A percentile compares a stretch with the other conserved stretches of the same genome.
These are phyloP conservation scores for Euspilapteryx auroguttella DNA, from an alignment of 2,888 invertebrate species.

Conservation along the genomic window DNA sequence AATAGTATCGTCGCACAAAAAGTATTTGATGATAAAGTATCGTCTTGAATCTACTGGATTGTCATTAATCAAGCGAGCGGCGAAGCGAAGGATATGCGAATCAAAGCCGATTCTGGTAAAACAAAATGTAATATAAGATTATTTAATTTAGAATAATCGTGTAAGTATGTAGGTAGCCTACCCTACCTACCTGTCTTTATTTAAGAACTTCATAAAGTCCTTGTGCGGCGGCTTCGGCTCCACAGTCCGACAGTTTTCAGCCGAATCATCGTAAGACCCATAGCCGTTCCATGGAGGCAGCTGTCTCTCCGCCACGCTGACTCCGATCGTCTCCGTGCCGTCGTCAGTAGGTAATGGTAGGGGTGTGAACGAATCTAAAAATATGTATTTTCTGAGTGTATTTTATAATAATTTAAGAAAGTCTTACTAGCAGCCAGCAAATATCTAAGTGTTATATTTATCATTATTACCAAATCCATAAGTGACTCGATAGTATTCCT, in stretches of 20 bases:
- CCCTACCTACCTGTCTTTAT: constrained; percentile 73
- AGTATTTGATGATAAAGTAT: constrained; percentile 80
- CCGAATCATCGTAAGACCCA: constrained; percentile 87
- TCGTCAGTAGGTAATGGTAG: constrained; percentile 44
- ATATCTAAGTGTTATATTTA: background rate
- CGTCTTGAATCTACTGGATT: constrained; percentile 66
- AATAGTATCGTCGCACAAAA: constrained; percentile 81
- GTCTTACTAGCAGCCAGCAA: background rate
- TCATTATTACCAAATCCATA: constrained; percentile 67
- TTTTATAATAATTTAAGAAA: background rate
- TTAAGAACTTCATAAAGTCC: constrained; percentile 79
- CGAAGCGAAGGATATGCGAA: constrained; percentile 77
- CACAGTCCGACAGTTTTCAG: constrained; percentile 81
- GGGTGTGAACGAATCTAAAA: constrained; percentile 66
- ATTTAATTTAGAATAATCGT: no score
- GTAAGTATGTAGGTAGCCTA: no score
- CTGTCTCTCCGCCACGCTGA: constrained; percentile 32
- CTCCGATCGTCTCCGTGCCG: constrained; percentile 20
- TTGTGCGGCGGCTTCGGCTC: constrained; percentile 76
- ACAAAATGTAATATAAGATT: constrained; percentile 12
- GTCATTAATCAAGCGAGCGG: constrained; percentile 74
- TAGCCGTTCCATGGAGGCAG: constrained; percentile 91
- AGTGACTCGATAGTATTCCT: constrained; percentile 77
- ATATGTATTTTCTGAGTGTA: constrained; percentile 6
- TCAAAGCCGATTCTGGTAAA: constrained; percentile 69